Base-by-base conservation (phyloP, 64 coral and sea anemone species). In the Pachyseris speciosa region DNA sequence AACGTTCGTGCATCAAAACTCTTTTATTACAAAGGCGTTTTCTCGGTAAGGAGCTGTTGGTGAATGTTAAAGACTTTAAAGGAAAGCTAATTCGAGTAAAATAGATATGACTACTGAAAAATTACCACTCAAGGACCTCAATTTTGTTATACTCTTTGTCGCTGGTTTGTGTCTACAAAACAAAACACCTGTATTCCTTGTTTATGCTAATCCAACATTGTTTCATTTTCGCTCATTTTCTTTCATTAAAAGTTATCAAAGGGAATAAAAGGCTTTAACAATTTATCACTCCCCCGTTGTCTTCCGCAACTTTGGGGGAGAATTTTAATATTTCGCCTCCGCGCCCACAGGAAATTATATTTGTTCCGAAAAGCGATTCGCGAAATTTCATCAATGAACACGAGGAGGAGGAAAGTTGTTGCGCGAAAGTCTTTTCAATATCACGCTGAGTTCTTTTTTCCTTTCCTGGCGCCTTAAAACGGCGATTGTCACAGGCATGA, bases 161-260 rank as follows among this genome's bases (percentile, higher is more conserved):
- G 28, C 34, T 81, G 34, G 40, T 5, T 34, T 34, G 16, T 79
- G 44, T 50, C 47, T 45, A 51, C 16, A 36, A 52, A 79, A 51
- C 3, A 15, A 22, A 81, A 63, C 77, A 81, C 51, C 51, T 81
- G 77, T 80, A 59, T 36, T 22, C 40, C 29, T 60, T 61, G 53
- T 61, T 10, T 81, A 81, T 81, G 77, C 53, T 81, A 81, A 81
- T 81, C 50, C 50, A 38, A 81, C 17, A 39, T 61, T 39, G 24
- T 61, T 81, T 81, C 77, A 81, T 40, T 60, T 81, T 52, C 32
- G 34, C 51, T 61, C 33, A n/a, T 33, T n/a, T 76, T 63, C 77
- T 24, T 81, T 81, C 77, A 81, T 81, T 81, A 81, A 81, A 81
- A 81, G 77, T 81, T 81, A 81, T 81, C 77, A 81, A 81, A 52